phyloP scores from a whole-genome alignment of 2,113 vertebrate genomes.

The Oryzias javanicus region DNA sequence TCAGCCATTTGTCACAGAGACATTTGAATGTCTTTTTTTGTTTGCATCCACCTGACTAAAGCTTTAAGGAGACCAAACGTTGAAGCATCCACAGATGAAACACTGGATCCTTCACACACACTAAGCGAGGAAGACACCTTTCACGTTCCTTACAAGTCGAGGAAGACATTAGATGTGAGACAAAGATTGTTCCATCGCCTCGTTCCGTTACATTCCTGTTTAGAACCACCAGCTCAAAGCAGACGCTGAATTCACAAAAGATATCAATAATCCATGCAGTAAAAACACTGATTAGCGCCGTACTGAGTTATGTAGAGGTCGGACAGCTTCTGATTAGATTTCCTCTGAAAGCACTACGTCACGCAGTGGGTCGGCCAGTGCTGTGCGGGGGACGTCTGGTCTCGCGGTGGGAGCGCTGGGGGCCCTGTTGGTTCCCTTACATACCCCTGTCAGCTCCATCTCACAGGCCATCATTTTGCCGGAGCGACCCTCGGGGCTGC shows the following conservation, averaged over 20 bases:
- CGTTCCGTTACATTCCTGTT: slow-evolving; percentile 11
- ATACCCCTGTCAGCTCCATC: slow-evolving; percentile 42
- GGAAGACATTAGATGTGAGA: slow-evolving; percentile 33
- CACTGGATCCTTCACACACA: slow-evolving; percentile 16
- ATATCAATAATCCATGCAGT: slow-evolving; percentile 59
- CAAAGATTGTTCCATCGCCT: slow-evolving; percentile 26
- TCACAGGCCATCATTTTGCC: slow-evolving; percentile 44
- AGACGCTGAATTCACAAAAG: slow-evolving; percentile 20
- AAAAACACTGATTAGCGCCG: slow-evolving; percentile 54
- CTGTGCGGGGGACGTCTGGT: slow-evolving; percentile 26
- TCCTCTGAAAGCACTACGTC: slow-evolving; percentile 39
- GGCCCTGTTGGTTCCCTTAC: slow-evolving; percentile 27
- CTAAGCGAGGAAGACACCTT: slow-evolving; percentile 41
- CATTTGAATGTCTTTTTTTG: too few relatives aligned
- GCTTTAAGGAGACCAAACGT: slow-evolving; percentile 9
- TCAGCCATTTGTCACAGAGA: too few relatives aligned
- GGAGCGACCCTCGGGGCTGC: slow-evolving; percentile 51
- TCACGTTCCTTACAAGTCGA: slow-evolving; percentile 19
- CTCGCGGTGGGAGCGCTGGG: slow-evolving; percentile 7
- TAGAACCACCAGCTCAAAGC: slow-evolving; percentile 26
- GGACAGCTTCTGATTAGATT: slow-evolving; percentile 62
- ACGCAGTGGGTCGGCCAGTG: slow-evolving; percentile 30
- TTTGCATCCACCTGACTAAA: too few relatives aligned
- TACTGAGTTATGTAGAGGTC: slow-evolving; percentile 43
- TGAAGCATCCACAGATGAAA: not conserved